Evolutionary conservation across 2,888 invertebrate genomes (phyloP), one percentile per base, ranked within the genome.

Genomic region (Drosophila niveifrons): DNA sequence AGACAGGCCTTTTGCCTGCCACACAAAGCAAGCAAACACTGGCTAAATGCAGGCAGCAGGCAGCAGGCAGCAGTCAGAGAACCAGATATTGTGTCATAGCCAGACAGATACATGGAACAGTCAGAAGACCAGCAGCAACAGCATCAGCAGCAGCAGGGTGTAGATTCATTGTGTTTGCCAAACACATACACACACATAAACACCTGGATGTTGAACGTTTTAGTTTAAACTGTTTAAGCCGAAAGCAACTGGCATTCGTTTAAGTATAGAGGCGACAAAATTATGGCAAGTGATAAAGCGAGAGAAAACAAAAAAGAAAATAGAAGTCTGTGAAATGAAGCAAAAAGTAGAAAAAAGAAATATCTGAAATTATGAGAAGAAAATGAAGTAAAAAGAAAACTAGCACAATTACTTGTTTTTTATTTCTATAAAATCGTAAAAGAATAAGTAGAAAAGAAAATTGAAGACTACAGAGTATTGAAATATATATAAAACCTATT

Each of bases 21-120:
- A 70, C 66, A 70, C 83, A 81, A 68, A 80, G 66, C 53, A 61
- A 67, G 61, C 65, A 48, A 50, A 66, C 68, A 62, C 52, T 61
- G 53, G 58, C 72, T 52, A 48, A 57, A 46, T 57, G 47, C 36
- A n/a, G 34, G 43, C 31, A 36, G 1, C 23, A n/a, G 34, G 43
- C 31, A 36, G 1, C 23, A 23, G 23, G 23, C n/a, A 72, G 62
- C 46, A 59, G 29, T 55, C 15, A 11, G 53, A 18, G 17, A 36
- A 48, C 56, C 61, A 59, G 64, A 34, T 50, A 64, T 53, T 67
- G 39, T 73, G 74, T 43, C 64, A 68, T n/a, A 46, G 17, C 10
- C 61, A 63, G 58, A 18, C 36, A 29, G 18, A 47, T 29, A 39
- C 28, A 28, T 13, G n/a, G 31, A 39, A 13, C 18, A 29, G 39